Evolutionary conservation across 2,888 invertebrate species (phyloP), one percentile per base, ranked within the genome.

Genomic region (Volucella inanis): DNA sequence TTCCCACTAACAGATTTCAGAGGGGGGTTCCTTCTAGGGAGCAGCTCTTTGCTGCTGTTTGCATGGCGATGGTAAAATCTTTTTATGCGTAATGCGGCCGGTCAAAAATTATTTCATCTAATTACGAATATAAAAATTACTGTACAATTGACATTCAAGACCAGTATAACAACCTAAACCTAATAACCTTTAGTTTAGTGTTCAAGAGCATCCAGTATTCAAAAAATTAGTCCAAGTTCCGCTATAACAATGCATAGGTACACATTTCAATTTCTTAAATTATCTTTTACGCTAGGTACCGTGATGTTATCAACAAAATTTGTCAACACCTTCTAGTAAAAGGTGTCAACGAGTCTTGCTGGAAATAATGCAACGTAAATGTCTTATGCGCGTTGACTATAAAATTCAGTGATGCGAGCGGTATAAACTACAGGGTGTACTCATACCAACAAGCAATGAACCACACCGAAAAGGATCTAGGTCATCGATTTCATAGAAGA

Each of bases 401-500:
- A 18, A 39, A 74, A 64, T 74, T 74, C 47, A 74, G 31, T 54
- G 62, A 72, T 62, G 61, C 61, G 45, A 12, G 12, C 18, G 14
- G 14, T 14, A 8, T 2, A 31, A 31, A 31, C 31, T 31, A 6
- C 6, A 31, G 31, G 1, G 31, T 31, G 31, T 31, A 31, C 31
- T 31, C 4, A 1, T 45, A 14, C 45, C 31, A 52, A 62, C 9
- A 59, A 61, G 61, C 18, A n/a, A 31, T 47, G 31, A 43, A 11
- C 54, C 43, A 6, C 9, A 49, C n/a, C 18, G 8, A 8, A 9
- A 59, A 70, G 79, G 31, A 31, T 31, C 79, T 84, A 75, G 84
- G 79, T 75, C 84, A 84, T 84, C 79, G 84, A 84, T 84, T 84
- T 79, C 70, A 67, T 75, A 59, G 39, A 61, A 77, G 54, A 55